Evolutionary conservation across 2,888 invertebrate genomes (phyloP).

Genomic region (Caenorhabditis sp.): DNA sequence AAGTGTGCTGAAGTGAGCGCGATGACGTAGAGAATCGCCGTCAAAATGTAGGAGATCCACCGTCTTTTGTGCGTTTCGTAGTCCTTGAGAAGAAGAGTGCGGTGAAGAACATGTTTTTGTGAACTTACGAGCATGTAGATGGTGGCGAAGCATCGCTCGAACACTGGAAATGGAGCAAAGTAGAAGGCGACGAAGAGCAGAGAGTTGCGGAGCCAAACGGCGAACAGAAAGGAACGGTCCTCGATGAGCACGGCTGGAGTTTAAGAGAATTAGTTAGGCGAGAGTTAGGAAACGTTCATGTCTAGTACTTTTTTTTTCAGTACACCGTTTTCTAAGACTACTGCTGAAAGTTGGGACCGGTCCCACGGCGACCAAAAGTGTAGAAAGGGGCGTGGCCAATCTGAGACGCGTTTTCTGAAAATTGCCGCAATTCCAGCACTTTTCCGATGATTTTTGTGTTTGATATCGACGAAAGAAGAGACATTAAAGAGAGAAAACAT

Average conservation of each 20-base stretch:
- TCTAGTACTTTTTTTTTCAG: no score
- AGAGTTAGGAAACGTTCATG: no score
- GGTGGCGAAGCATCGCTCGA: slow-evolving; percentile 61
- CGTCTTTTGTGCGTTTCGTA: slow-evolving; percentile 60
- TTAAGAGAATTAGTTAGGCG: neutral
- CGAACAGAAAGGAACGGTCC: slow-evolving; percentile 33
- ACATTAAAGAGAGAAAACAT: no score
- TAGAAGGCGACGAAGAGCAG: slow-evolving; percentile 63
- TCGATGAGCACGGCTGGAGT: slow-evolving; percentile 32
- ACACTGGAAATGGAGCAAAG: slow-evolving; percentile 60
- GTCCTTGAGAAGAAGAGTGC: slow-evolving; percentile 34
- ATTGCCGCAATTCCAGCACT: no score
- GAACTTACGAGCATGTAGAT: slow-evolving; percentile 46
- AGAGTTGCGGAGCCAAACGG: slow-evolving; percentile 55
- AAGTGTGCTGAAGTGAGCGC: slow-evolving; percentile 45
- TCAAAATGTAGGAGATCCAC: slow-evolving; percentile 55
- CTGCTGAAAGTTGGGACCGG: no score
- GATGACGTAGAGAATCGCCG: slow-evolving; percentile 45
- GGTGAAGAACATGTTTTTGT: neutral
- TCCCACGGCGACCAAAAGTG: no score
- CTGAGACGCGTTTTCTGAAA: no score
- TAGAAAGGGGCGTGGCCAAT: no score
- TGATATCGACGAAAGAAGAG: no score
- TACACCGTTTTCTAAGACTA: no score
- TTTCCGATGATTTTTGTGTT: no score